Conservation (phyloP, 2,797 vertebrate species). For the Hozukius guyotensis region DNA sequence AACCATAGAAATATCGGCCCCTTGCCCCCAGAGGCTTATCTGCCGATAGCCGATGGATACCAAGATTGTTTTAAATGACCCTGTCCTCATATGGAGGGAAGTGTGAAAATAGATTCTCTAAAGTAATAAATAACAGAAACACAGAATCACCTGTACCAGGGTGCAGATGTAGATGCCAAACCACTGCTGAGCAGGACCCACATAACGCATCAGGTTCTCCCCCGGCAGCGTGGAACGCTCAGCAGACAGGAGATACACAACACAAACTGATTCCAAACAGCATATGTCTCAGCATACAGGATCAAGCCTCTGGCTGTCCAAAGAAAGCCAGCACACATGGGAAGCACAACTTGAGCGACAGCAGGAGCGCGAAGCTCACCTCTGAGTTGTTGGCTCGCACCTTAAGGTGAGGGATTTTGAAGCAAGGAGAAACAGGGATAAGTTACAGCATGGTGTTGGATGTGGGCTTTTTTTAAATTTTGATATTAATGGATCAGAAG, state of each 20-base stretch:
- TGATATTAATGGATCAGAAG: constrained; percentile 1
- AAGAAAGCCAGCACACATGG: constrained; percentile 58
- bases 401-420: neutral
- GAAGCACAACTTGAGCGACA: constrained; percentile 66
- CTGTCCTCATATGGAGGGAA: neutral
- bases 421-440: neutral
- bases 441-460: neutral
- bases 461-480: neutral
- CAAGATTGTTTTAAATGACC: neutral
- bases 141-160: constrained; percentile 32
- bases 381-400: constrained; percentile 60
- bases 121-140: neutral
- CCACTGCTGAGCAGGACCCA: constrained; percentile 65
- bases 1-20: neutral
- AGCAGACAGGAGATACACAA: constrained; percentile 64
- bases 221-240: constrained; percentile 57
- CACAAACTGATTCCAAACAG: constrained; percentile 69
- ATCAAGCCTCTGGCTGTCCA: constrained; percentile 49
- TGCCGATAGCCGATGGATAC: too few species aligned
- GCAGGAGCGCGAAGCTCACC: constrained; percentile 65
- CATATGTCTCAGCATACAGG: constrained; percentile 66
- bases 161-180: constrained; percentile 61
- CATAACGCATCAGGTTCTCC: constrained; percentile 60
- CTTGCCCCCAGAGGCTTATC: neutral
- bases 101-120: neutral